These are phyloP conservation scores for Gallinago undulata DNA, from an alignment of 2,113 vertebrate species.

Conservation along the genomic window DNA sequence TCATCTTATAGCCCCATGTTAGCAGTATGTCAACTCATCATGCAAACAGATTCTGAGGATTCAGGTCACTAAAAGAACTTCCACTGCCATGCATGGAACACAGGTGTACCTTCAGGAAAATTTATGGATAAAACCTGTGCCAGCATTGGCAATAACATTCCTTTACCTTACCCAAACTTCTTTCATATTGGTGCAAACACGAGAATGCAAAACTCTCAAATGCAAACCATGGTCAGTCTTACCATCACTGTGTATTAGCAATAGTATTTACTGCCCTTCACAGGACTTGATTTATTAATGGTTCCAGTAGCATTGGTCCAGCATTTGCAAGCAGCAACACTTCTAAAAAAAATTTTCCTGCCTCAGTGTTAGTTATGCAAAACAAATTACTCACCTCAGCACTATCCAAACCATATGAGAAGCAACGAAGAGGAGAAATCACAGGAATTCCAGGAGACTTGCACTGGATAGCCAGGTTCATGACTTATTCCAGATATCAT, in stretches of 20 bases:
- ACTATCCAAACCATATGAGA: not conserved
- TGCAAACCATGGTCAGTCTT: not conserved
- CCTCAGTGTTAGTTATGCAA: not conserved
- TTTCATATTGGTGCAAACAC: not conserved
- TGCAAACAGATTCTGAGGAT: not conserved
- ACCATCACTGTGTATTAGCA: fast-evolving
- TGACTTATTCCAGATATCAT: not conserved
- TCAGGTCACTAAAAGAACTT: not conserved
- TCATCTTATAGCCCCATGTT: not conserved
- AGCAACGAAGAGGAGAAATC: not conserved
- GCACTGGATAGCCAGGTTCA: not conserved
- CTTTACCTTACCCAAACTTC: not conserved
- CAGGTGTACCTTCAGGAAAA: not conserved
- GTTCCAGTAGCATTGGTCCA: not conserved
- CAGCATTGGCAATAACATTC: not conserved
- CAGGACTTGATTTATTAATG: not conserved
- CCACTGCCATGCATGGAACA: not conserved
- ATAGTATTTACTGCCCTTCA: not conserved
- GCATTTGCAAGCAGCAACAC: not conserved
- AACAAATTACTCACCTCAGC: not conserved
- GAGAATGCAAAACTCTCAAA: not conserved
- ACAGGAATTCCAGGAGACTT: not conserved
- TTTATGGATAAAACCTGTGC: not conserved
- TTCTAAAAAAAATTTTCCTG: not conserved
- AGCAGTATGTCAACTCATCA: not conserved